phyloP scores from a whole-genome alignment of 2,797 vertebrate species.

The Heterohyrax brucei region DNA sequence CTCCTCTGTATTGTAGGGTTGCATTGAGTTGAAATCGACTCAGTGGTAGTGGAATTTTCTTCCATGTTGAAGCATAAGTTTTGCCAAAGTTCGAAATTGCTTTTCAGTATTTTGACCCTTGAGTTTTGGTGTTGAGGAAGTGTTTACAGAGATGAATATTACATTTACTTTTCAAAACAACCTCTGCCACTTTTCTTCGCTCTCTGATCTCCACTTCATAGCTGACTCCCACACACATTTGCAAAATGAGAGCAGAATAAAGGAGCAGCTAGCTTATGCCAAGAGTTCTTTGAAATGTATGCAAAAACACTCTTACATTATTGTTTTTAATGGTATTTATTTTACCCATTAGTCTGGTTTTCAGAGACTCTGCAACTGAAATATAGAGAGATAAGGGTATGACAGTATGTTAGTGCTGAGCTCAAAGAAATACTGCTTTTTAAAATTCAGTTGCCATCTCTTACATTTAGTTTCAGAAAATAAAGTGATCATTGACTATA shows the following conservation, averaged over 20 bases:
- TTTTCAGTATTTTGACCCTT: neutral
- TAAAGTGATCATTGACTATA: neutral
- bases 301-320: neutral
- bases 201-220: neutral
- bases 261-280: neutral
- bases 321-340: neutral
- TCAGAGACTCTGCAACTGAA: constrained; percentile 43
- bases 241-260: neutral
- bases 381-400: neutral
- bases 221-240: neutral
- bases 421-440: neutral
- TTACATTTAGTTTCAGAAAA: constrained; percentile 12
- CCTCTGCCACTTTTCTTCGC: neutral
- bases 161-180: neutral
- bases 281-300: neutral
- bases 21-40: too few relatives aligned
- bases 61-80: neutral
- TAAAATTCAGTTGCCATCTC: neutral
- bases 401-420: neutral
- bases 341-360: neutral
- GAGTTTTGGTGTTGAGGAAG: neutral
- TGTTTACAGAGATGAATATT: neutral
- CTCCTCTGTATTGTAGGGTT: too few relatives aligned
- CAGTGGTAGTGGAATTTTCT: too few relatives aligned
- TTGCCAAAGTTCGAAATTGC: neutral